A percentile compares a stretch with the other conserved stretches of the same genome.
Evolutionary conservation across 2,797 vertebrate genomes (phyloP).

Genomic region (Buphagus erythrorhynchus): DNA sequence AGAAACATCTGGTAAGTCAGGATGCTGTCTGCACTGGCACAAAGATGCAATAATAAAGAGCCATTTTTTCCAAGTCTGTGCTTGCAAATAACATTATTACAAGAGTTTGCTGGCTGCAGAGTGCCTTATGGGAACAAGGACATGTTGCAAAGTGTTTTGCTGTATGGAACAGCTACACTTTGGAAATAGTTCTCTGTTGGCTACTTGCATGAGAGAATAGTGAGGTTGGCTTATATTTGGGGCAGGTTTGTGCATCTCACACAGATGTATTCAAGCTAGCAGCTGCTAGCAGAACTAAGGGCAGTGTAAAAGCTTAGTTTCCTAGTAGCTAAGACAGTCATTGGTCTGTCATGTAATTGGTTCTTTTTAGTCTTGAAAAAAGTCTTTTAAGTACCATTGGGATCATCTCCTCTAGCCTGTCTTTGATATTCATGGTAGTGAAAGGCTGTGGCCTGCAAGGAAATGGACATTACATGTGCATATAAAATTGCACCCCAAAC

Average conservation of each 20-base stretch:
- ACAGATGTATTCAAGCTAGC: neutral
- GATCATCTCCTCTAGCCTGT: neutral
- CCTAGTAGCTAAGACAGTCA: neutral
- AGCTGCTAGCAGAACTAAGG: neutral
- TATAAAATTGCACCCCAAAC: neutral
- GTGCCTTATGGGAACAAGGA: slow-evolving; percentile 55
- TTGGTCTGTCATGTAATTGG: neutral
- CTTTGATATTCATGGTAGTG: neutral
- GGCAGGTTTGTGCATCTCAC: slow-evolving; percentile 21
- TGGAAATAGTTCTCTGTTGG: slow-evolving; percentile 65
- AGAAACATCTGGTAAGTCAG: slow-evolving; percentile 75
- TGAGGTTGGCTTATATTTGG: neutral
- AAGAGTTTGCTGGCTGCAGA: slow-evolving; percentile 72
- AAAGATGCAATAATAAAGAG: slow-evolving; percentile 60
- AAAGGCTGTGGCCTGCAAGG: neutral
- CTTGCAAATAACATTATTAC: slow-evolving; percentile 74
- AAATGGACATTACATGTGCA: fast-evolving
- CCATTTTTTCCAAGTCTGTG: slow-evolving; percentile 62
- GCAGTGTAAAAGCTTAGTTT: neutral
- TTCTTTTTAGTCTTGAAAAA: neutral
- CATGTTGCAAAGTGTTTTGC: slow-evolving; percentile 65
- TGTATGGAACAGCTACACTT: slow-evolving; percentile 65
- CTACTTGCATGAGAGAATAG: slow-evolving; percentile 17
- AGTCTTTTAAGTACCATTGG: neutral
- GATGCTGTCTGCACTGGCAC: slow-evolving; percentile 56